phyloP scores from a whole-genome alignment of 2,113 vertebrate species.

The Ictalurus furcatus region DNA sequence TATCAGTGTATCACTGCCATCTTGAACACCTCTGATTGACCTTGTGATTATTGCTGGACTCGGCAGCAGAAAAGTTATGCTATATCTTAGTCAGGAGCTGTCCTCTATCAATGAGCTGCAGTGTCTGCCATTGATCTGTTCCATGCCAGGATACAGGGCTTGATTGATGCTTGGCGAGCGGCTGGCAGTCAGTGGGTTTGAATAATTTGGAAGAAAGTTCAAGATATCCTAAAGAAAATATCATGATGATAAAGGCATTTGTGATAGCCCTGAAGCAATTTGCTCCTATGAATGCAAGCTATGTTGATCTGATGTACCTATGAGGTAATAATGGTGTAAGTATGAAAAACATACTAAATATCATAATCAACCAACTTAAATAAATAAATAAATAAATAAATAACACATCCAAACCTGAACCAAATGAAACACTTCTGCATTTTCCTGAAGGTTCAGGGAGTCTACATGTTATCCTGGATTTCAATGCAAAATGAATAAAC shows the following conservation, averaged over 20 bases:
- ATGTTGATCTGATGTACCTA: background rate
- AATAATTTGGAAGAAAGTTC: no score
- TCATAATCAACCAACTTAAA: background rate
- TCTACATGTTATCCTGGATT: background rate
- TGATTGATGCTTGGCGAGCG: conserved; percentile 57
- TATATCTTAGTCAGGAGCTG: conserved; percentile 63
- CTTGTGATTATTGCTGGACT: conserved; percentile 72
- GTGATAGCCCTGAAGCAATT: background rate
- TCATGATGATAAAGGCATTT: no score
- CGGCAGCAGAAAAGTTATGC: conserved; percentile 59
- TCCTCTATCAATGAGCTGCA: conserved; percentile 61
- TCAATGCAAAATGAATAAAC: background rate
- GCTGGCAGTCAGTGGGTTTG: background rate
- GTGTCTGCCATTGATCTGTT: conserved; percentile 62
- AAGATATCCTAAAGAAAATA: no score
- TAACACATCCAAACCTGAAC: background rate
- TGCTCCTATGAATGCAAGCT: background rate
- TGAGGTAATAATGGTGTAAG: background rate
- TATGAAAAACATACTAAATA: background rate
- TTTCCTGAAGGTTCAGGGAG: background rate
- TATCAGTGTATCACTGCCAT: conserved; percentile 63
- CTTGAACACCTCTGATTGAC: conserved; percentile 65
- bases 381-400: background rate
- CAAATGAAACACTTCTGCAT: background rate
- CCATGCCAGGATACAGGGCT: conserved; percentile 56